Evolutionary conservation across 2,888 invertebrate genomes (phyloP).

Genomic region (Drosophila flavopinicola): DNA sequence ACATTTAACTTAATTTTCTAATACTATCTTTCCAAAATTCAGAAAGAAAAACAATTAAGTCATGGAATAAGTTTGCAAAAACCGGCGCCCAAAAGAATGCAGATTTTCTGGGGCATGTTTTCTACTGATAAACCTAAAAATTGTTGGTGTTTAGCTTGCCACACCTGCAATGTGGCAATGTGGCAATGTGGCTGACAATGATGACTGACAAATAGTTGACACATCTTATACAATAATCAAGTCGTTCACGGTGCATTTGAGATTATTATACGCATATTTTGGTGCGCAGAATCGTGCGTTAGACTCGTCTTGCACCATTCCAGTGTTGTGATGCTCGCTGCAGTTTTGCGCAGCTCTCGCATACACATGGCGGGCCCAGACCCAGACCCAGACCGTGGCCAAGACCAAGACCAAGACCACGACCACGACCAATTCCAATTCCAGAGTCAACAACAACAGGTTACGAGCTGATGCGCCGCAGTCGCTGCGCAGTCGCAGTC

Average conservation of each 20-base stretch:
- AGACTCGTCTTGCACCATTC: constrained; percentile 5
- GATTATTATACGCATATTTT: constrained; percentile 9
- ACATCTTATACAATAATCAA: constrained; percentile 17
- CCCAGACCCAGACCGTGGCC: constrained; percentile 29
- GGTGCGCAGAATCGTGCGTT: constrained; percentile 14
- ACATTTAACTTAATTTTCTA: too few relatives aligned
- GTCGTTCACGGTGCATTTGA: constrained; percentile 9
- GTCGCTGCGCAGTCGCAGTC: constrained; percentile 50
- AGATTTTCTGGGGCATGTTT: background rate
- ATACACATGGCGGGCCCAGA: constrained; percentile 24
- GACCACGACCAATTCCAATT: constrained; percentile 42
- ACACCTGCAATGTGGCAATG: background rate
- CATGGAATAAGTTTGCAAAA: too few relatives aligned
- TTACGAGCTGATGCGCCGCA: constrained; percentile 58
- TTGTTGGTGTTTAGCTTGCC: background rate
- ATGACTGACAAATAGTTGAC: constrained; percentile 11
- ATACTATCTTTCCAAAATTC: too few relatives aligned
- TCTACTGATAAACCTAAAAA: too few relatives aligned
- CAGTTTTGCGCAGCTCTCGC: constrained; percentile 24
- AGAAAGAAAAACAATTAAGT: too few relatives aligned
- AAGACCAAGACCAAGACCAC: constrained; percentile 22
- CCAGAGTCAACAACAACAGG: constrained; percentile 52
- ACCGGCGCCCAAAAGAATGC: too few relatives aligned
- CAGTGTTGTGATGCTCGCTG: constrained; percentile 24
- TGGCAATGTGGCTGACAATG: constrained; percentile 2